Conservation (phyloP, 2,113 vertebrate species). For the Epinephelus lanceolatus region DNA sequence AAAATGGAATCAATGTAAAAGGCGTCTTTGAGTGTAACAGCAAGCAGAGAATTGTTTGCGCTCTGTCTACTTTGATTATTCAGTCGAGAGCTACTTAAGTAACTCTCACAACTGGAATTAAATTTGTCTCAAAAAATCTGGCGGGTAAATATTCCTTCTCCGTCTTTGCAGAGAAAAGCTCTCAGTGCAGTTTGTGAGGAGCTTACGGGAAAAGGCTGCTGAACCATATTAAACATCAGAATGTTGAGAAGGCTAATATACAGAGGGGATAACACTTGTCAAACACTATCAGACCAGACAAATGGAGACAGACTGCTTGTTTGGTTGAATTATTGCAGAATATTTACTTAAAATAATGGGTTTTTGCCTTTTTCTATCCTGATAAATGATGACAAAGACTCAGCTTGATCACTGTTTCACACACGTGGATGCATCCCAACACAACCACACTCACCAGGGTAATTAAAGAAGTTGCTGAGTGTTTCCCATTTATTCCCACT, state of each 20-base stretch:
- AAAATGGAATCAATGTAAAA: background rate
- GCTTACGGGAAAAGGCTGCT: slow-evolving; percentile 7
- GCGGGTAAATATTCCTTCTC: slow-evolving; percentile 28
- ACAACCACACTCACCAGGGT: background rate
- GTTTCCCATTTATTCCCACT: slow-evolving; percentile 9
- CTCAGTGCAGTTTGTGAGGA: slow-evolving; percentile 5
- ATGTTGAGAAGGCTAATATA: background rate
- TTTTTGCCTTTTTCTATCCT: background rate
- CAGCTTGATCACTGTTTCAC: background rate
- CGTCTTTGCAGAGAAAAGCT: slow-evolving; percentile 15
- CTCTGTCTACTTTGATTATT: slow-evolving; percentile 14
- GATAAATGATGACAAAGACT: background rate
- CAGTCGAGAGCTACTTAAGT: slow-evolving; percentile 11
- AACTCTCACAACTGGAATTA: slow-evolving; percentile 18
- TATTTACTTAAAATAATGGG: background rate
- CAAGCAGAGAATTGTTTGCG: background rate
- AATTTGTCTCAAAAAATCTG: slow-evolving; percentile 29
- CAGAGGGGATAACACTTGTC: background rate
- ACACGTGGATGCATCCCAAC: background rate
- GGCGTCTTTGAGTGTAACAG: background rate
- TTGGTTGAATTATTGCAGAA: background rate
- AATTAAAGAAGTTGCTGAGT: slow-evolving; percentile 31
- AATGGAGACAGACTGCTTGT: background rate
- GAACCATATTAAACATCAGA: slow-evolving; percentile 17
- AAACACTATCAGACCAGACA: background rate